Evolutionary conservation across 2,113 vertebrate species (phyloP).

Genomic region (Alligator sinensis): DNA sequence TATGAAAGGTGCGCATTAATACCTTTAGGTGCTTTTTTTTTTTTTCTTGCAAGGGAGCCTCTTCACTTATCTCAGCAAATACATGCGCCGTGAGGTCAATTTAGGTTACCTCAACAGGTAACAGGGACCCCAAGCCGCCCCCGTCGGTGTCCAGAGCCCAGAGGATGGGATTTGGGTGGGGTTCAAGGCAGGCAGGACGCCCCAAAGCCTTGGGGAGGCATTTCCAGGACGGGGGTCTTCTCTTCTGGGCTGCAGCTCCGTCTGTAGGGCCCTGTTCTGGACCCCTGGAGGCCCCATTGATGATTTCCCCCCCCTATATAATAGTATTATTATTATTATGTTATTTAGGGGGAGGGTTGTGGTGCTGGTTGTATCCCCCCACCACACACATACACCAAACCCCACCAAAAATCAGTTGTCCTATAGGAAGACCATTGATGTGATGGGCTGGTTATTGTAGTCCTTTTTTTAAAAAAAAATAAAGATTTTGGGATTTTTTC

Average conservation of each 20-base stretch:
- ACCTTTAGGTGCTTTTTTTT: slow-evolving; percentile 64
- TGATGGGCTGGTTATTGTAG: neutral
- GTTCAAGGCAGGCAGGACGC: neutral
- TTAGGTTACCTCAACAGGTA: slow-evolving; percentile 83
- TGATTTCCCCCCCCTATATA: neutral
- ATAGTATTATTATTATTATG: neutral
- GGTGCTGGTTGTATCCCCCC: neutral
- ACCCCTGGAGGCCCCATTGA: too few species aligned
- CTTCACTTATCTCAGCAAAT: slow-evolving; percentile 60
- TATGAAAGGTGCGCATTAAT: slow-evolving; percentile 76
- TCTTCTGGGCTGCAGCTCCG: neutral
- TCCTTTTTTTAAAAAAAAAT: slow-evolving; percentile 38
- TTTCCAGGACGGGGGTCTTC: neutral
- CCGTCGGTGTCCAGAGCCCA: neutral
- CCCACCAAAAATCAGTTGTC: neutral
- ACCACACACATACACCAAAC: slow-evolving; percentile 45
- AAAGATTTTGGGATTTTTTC: neutral
- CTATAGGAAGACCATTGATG: neutral
- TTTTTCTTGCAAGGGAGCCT: slow-evolving; percentile 47
- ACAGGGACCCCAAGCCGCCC: slow-evolving; percentile 1
- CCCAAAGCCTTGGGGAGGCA: neutral
- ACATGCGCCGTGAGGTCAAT: slow-evolving; percentile 75
- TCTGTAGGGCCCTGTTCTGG: neutral
- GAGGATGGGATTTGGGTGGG: neutral
- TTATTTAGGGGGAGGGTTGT: neutral